Conservation (phyloP, 30 jellyfish, hydroid and myxozoan species). For the Euphysa ruthae region DNA sequence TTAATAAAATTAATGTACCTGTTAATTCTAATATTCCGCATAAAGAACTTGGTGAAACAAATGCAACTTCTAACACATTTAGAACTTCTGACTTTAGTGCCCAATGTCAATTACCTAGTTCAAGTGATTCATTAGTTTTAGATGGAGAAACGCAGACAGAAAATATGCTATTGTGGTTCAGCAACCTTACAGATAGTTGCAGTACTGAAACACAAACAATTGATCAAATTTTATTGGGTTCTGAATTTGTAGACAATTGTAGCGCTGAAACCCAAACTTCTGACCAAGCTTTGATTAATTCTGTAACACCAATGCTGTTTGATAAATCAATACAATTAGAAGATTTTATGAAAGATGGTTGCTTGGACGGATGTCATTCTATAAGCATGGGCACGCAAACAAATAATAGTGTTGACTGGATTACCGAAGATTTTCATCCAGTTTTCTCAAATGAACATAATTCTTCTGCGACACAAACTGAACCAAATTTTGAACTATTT, state of each 20-base stretch:
- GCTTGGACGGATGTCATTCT: neutral
- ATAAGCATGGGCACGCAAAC: slow-evolving; percentile 6
- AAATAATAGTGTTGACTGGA: neutral
- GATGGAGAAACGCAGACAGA: slow-evolving; percentile 32
- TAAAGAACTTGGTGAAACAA: neutral
- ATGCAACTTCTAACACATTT: neutral
- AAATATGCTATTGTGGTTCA: slow-evolving; percentile 1
- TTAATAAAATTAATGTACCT: neutral
- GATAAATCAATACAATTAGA: slow-evolving; percentile 27
- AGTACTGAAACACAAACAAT: slow-evolving; percentile 20
- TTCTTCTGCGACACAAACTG: slow-evolving; percentile 15
- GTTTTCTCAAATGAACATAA: slow-evolving; percentile 2
- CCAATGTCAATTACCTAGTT: slow-evolving; percentile 13
- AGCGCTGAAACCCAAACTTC: no score
- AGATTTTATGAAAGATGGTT: neutral
- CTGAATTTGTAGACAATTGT: no score
- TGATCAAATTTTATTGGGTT: no score
- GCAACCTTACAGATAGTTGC: neutral
- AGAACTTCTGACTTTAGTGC: slow-evolving; percentile 29
- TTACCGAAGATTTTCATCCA: neutral
- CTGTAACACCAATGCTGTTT: neutral
- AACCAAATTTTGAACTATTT: neutral
- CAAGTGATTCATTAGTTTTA: neutral
- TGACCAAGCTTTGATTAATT: neutral
- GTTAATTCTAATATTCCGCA: neutral